Conservation (phyloP, 2,797 vertebrate genomes). For the Peromyscus attwateri region DNA sequence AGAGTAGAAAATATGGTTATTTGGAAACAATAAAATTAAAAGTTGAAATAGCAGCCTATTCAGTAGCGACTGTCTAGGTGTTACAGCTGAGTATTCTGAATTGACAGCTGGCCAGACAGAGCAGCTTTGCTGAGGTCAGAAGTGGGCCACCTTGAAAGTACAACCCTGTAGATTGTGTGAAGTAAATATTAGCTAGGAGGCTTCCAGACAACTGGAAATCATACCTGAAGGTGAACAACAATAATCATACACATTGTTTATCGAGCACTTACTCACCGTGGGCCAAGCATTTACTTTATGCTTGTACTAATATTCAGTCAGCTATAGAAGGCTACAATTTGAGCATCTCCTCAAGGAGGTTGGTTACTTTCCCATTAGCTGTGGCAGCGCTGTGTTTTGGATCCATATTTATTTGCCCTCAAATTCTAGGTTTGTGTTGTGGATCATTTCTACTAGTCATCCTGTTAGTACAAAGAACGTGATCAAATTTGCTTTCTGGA, state of each 20-base stretch:
- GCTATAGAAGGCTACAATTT: not conserved
- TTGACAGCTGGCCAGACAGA: not conserved
- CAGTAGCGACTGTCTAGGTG: not conserved
- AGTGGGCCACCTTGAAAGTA: not conserved
- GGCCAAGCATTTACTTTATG: not conserved
- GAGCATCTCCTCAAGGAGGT: not conserved
- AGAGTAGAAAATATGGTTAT: not conserved
- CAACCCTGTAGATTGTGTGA: not conserved
- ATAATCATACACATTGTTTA: not conserved
- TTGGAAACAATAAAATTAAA: slow-evolving; percentile 51
- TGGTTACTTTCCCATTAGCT: not conserved
- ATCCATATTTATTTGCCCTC: not conserved
- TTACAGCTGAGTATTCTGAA: not conserved
- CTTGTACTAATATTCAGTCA: not conserved
- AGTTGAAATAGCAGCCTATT: not conserved
- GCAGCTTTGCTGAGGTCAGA: not conserved
- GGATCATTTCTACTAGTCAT: not conserved
- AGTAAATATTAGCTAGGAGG: not conserved
- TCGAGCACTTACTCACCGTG: not conserved
- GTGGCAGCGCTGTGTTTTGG: not conserved
- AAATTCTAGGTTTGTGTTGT: not conserved
- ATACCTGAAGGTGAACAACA: not conserved
- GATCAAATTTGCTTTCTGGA: not conserved
- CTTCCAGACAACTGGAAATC: not conserved
- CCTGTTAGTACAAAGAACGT: not conserved